These are phyloP conservation scores for Neomonachus schauinslandi DNA, from an alignment of 2,113 vertebrate species.

Conservation along the genomic window DNA sequence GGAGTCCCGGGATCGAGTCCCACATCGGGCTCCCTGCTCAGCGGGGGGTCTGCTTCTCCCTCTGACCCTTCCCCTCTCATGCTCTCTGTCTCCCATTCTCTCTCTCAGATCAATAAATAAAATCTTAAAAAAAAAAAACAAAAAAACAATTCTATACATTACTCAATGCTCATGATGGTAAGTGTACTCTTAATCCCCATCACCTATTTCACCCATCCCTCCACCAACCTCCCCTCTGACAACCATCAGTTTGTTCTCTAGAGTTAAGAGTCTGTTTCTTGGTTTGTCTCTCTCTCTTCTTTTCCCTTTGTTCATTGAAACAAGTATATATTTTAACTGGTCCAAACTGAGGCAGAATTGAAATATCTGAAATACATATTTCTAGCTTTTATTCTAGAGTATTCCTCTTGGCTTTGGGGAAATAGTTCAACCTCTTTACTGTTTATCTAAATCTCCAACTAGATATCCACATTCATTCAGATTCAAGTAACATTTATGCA, in stretches of 20 bases:
- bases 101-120: no score
- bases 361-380: neutral
- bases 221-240: neutral
- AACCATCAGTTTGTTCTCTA: neutral
- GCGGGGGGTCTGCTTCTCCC: no score
- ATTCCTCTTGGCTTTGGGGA: neutral
- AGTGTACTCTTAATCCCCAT: neutral
- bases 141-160: neutral
- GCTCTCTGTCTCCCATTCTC: no score
- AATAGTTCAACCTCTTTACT: neutral
- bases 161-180: neutral
- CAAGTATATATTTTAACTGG: neutral
- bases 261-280: neutral
- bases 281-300: neutral
- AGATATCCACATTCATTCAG: neutral
- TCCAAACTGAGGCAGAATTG: neutral
- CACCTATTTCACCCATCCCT: neutral
- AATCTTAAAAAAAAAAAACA: no score
- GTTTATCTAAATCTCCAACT: neutral
- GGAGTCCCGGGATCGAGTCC: no score
- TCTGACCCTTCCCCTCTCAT: no score
- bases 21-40: no score
- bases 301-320: neutral
- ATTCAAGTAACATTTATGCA: conserved; percentile 21
- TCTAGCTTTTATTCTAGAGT: neutral